Conservation (phyloP, 1,140 invertebrate species). For the Halesus radiatus region DNA sequence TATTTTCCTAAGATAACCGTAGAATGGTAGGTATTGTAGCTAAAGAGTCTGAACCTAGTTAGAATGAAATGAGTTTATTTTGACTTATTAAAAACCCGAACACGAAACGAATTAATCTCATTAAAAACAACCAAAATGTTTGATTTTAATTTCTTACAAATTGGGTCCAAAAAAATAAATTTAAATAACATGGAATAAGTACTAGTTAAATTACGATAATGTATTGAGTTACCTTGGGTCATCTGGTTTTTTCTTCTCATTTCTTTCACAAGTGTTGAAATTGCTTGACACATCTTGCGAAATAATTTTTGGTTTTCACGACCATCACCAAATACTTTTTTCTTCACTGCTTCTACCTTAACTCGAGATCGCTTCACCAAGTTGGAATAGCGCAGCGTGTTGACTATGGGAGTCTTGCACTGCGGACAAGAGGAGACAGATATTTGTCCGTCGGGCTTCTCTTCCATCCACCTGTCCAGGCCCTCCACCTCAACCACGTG, state of each 20-base stretch:
- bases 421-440: slow-evolving; percentile 29
- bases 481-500: slow-evolving; percentile 42
- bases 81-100: no score
- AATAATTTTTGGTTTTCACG: not conserved
- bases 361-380: not conserved
- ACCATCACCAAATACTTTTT: slow-evolving; percentile 17
- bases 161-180: no score
- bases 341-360: slow-evolving; percentile 3
- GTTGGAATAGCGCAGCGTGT: slow-evolving; percentile 43
- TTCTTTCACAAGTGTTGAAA: not conserved
- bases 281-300: not conserved
- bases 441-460: slow-evolving; percentile 17
- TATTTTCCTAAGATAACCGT: no score
- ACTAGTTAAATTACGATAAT: no score
- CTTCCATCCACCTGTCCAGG: slow-evolving; percentile 36
- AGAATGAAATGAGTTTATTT: no score
- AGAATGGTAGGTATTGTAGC: no score
- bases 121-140: no score
- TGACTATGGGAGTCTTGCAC: slow-evolving; percentile 41
- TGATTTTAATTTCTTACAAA: no score
- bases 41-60: no score
- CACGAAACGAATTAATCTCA: no score
- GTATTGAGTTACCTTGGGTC: no score
- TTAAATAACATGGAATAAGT: no score
- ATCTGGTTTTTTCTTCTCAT: not conserved